These are phyloP conservation scores for Oasisia sp. DNA, from an alignment of 2,888 invertebrate genomes.

Conservation along the genomic window DNA sequence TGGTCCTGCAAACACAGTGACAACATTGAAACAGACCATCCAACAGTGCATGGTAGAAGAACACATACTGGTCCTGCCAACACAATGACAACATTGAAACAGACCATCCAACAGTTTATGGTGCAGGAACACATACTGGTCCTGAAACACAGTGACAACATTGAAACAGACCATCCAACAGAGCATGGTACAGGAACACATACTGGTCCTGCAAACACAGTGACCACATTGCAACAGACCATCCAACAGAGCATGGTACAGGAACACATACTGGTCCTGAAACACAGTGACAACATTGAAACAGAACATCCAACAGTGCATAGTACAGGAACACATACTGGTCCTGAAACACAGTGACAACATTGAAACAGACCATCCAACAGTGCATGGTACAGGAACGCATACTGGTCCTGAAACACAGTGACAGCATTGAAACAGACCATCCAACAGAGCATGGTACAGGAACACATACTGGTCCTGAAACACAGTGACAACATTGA, in stretches of 20 bases:
- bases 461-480: background rate
- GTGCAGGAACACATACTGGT: background rate
- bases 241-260: background rate
- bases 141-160: background rate
- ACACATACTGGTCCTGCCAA: background rate
- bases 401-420: background rate
- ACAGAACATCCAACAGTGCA: background rate
- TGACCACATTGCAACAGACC: background rate
- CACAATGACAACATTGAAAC: background rate
- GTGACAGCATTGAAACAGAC: background rate
- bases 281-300: background rate
- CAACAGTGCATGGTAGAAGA: background rate
- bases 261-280: background rate
- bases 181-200: background rate
- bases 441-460: background rate
- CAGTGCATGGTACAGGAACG: background rate
- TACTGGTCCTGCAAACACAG: background rate
- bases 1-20: background rate
- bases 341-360: background rate
- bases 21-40: background rate
- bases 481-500: background rate
- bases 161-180: slow-evolving; percentile 5
- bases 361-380: background rate
- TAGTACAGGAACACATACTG: background rate
- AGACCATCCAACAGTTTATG: background rate